Percentiles rank a stretch among this genome's conserved stretches.
Conservation (phyloP, 2,113 vertebrate species). For the Erinaceus europaeus region DNA sequence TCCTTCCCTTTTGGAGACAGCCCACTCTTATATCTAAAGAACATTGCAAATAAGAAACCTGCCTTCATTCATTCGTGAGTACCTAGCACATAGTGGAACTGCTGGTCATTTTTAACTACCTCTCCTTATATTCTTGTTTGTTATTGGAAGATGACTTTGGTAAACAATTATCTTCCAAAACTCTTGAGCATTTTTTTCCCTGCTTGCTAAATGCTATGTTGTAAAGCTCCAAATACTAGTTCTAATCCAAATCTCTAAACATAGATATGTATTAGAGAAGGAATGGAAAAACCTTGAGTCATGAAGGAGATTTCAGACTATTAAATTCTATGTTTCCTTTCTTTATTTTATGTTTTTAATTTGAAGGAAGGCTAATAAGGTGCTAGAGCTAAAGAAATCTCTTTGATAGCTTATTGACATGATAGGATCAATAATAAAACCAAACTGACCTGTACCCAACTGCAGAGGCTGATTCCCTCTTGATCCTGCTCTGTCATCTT, state of each 20-base stretch:
- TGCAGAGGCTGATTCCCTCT: neutral
- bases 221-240: constrained; percentile 29
- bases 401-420: neutral
- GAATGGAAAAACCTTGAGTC: constrained; percentile 43
- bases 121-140: constrained; percentile 29
- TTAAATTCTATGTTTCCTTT: neutral
- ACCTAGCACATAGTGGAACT: neutral
- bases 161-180: constrained; percentile 42
- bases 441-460: neutral
- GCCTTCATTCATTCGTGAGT: rapidly evolving
- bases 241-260: constrained; percentile 49
- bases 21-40: neutral
- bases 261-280: constrained; percentile 27
- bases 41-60: neutral
- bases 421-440: neutral
- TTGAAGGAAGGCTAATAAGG: too few species aligned
- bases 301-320: constrained; percentile 38
- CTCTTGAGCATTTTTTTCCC: constrained; percentile 20
- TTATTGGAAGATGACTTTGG: constrained; percentile 27
- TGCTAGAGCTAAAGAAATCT: neutral
- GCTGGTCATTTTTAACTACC: neutral
- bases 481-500: neutral
- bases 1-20: neutral
- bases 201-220: constrained; percentile 28
- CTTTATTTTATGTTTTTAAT: constrained; percentile 23